Evolutionary conservation across 2,888 invertebrate genomes (phyloP).

Genomic region (Cantharis rufa): DNA sequence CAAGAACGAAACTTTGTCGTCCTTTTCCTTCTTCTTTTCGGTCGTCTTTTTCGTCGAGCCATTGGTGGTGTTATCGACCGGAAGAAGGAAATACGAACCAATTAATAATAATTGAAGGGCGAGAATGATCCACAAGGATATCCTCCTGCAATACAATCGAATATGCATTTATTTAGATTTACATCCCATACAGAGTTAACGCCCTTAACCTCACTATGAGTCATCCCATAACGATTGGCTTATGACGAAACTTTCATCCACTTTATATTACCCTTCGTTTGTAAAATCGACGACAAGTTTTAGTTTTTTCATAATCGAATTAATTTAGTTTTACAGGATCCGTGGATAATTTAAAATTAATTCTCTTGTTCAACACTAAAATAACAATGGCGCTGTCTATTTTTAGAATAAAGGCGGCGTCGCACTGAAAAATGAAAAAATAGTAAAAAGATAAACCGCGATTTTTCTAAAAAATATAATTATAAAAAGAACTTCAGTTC

Average conservation of each 20-base stretch:
- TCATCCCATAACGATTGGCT: neutral
- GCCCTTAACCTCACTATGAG: neutral
- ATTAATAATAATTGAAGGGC: constrained; percentile 49
- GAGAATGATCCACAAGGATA: constrained; percentile 51
- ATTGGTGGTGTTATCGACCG: constrained; percentile 33
- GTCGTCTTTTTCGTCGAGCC: constrained; percentile 9
- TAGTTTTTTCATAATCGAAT: neutral
- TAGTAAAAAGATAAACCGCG: too few species aligned
- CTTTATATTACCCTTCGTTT: neutral
- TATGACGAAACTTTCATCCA: neutral
- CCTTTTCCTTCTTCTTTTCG: neutral
- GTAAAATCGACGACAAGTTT: neutral
- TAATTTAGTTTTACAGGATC: neutral
- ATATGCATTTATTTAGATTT: constrained; percentile 42
- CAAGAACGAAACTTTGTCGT: constrained; percentile 27
- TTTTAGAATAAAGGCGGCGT: neutral
- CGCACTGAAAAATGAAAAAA: too few species aligned
- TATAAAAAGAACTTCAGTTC: too few species aligned
- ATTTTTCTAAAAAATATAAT: too few species aligned
- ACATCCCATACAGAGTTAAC: constrained; percentile 2
- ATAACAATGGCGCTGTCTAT: neutral
- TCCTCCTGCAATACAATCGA: constrained; percentile 46
- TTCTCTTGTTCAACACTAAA: neutral
- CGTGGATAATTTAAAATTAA: neutral
- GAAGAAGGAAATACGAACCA: constrained; percentile 48